Base-by-base conservation (phyloP, 1,140 invertebrate species). In the Drosophila nigrodunni region DNA sequence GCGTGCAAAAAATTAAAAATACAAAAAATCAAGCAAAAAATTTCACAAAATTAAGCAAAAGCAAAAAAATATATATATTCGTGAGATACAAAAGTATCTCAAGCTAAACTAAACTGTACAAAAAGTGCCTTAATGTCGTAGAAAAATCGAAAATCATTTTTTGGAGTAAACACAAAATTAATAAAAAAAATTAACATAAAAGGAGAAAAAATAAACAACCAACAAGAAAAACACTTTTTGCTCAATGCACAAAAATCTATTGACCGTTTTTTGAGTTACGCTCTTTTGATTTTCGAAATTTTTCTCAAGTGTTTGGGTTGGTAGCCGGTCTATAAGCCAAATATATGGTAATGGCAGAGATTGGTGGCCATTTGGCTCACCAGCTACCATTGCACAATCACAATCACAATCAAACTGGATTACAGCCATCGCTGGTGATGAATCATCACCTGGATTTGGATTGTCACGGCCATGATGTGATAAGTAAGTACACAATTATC, bases 311-410 rank as follows among this genome's bases (percentile, higher is more conserved):
- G 13, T 77, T 86, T 70, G 55, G 79, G 61, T 71, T 73, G 80
- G 71, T 89, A 73, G 77, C 77, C 71, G 49, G 79, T 77, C 75
- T 78, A 78, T 88, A 90, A 92, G 81, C 88, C 83, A 90, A 92
- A 92, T 92, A 92, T 93, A 94, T 94, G 94, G 94, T 94, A 93
- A 94, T 94, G 94, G 94, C 94, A 93, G 94, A 94, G 93, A 92
- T 92, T 87, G 93, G 94, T 93, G 93, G 93, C 92, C 93, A 94
- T 93, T 93, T 93, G 93, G 94, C 93, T 93, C 94, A 94, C 92
- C 93, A 94, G 92, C 91, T 94, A 92, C 93, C 93, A 70, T 92
- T 94, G 92, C 93, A 93, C 90, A 93, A 93, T 69, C 93, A 93
- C 87, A 93, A 93, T 90, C 91, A 92, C 91, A 92, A 93, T 79